Conservation (phyloP, 2,797 vertebrate genomes). For the Lateolabrax maculatus region DNA sequence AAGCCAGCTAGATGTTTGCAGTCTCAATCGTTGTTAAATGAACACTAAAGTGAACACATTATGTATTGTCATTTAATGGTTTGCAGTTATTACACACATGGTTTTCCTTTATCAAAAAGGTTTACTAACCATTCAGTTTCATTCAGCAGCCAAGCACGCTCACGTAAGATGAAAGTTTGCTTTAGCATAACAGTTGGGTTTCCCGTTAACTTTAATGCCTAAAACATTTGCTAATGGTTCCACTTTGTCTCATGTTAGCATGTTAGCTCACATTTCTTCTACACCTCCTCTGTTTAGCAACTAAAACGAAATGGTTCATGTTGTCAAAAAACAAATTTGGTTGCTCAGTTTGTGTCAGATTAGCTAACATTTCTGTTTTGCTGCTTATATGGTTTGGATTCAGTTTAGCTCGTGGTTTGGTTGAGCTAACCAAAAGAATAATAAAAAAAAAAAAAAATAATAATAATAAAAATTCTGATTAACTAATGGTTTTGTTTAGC, state of each 20-base stretch:
- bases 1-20: not conserved
- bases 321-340: too few species aligned
- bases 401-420: too few species aligned
- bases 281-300: too few species aligned
- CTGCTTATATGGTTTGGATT: too few species aligned
- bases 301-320: too few species aligned
- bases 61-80: not conserved
- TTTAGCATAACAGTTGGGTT: not conserved
- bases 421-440: too few species aligned
- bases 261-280: too few species aligned
- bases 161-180: not conserved
- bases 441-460: too few species aligned
- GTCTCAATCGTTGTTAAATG: not conserved
- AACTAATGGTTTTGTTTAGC: not conserved
- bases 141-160: not conserved
- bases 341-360: too few species aligned
- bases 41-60: not conserved
- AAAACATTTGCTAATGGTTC: not conserved
- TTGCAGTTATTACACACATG: not conserved
- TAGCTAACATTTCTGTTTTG: too few species aligned
- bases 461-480: too few species aligned
- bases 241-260: too few species aligned
- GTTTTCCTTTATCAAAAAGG: not conserved
- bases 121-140: not conserved
- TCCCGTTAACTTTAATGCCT: not conserved